Evolutionary conservation across 2,888 invertebrate species (phyloP), one percentile per base, ranked within the genome.

Genomic region (Anodontia alba): DNA sequence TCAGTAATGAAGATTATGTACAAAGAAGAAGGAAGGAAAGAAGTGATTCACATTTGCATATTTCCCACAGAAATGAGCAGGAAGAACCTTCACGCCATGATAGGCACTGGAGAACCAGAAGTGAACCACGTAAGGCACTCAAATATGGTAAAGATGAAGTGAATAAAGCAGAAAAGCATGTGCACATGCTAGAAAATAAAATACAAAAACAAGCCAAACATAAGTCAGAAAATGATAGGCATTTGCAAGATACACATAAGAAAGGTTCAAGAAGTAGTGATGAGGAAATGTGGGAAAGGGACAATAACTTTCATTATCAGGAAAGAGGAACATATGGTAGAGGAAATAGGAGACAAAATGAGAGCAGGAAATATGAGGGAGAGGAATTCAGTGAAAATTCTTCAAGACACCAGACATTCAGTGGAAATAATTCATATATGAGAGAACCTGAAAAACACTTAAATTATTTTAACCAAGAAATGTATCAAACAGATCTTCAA

Each of bases 71-170:
- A 33, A 20, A 20, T 7, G 62, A 62, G 1, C 62, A 3, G 20
- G 62, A 62, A 17, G 33, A 33, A 17, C 15, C 5, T 26, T 26
- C 23, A 26, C 49, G 20, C 3, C 26, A 26, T 54, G 26, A 26
- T 15, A 54, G 26, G 8, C 26, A 10, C 8, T 8, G 26, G 3
- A 62, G 62, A 62, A 33, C 62, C 23, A 62, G 62, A 62, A 62
- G 62, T 62, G 62, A 62, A 62, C 62, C 62, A 33, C 12, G 62
- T 1, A 62, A 15, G 29, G 7, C 33, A 33, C 5, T 31, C 12
- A 62, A 62, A 62, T 15, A 33, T 33, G 62, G 62, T 20, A 62
- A 62, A 62, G 62, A 62, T 62, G 62, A 62, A 17, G 33, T 62
- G 1, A 62, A 62, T 29, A 62, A 29, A 62, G 62, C 62, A 17